Base-by-base conservation (phyloP, 1,140 invertebrate genomes). In the Caenorhabditis latens region DNA sequence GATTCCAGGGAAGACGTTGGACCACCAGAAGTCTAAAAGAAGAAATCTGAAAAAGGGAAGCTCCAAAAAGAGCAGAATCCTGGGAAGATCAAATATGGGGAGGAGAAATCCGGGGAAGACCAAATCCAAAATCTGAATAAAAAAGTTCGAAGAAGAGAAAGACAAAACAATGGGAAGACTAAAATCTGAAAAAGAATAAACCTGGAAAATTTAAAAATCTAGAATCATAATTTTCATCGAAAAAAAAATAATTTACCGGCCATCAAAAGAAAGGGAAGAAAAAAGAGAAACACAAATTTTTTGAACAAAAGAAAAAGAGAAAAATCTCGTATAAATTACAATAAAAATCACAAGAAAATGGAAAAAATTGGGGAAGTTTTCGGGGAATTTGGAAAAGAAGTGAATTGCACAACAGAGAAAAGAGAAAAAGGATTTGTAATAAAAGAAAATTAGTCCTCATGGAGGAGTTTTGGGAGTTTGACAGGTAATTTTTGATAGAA, bases 221-320 rank as follows among this genome's bases (percentile, higher is more conserved):
- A 50, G 14, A 50, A 50, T 50, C 50, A 50, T 58, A 58, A 58
- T 58, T 58, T 58, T 21, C 14, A 58, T 19, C n/a, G 6, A 58
- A 58, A 58, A 58, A 65, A 79, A 24, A 79, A 79, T 50, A 79
- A 79, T 21, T 79, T 79, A 79, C 71, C 71, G 71, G 71, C 46
- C 46, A 79, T 50, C 19, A 50, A 4, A 50, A 79, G 53, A 42
- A 14, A 48, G 6, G 57, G 57, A 58, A 58, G 4, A 7, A 19
- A 58, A 9, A 4, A 19, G 57, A 19, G 8, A 71, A 48, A 46
- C 24, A 40, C 32, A 7, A 40, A 32, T 2, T n/a, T 65, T 65
- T 65, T 7, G 32, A 46, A 46, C 21, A 50, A 43, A 21, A 50
- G 46, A 43, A 21, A 24, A 24, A 50, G n/a, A 50, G 50, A 50